Conservation (phyloP, 1,140 invertebrate genomes). For the Nixonia krombeini region DNA sequence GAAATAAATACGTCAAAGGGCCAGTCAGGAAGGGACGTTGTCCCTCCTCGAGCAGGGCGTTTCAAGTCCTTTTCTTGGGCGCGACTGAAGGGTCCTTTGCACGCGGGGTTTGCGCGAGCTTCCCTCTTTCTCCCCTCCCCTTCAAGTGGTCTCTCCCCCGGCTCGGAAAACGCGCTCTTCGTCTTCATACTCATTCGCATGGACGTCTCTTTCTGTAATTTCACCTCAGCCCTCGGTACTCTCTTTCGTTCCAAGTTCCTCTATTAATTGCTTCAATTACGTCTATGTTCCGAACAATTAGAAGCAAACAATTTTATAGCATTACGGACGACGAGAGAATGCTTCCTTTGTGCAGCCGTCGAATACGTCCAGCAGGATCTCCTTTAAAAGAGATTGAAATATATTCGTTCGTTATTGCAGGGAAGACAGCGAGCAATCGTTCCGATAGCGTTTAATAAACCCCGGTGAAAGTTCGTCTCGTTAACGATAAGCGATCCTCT, state of each 20-base stretch:
- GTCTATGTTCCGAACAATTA: too few species aligned
- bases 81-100: slow-evolving; percentile 40
- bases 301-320: too few species aligned
- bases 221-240: too few species aligned
- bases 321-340: too few species aligned
- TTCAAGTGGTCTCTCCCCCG: slow-evolving; percentile 12
- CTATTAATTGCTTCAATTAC: too few species aligned
- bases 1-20: slow-evolving; percentile 57
- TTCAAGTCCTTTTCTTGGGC: slow-evolving; percentile 52
- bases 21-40: slow-evolving; percentile 42
- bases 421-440: too few species aligned
- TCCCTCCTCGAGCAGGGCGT: slow-evolving; percentile 48
- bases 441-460: too few species aligned
- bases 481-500: slow-evolving; percentile 13
- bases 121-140: slow-evolving; percentile 21
- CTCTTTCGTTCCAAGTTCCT: too few species aligned
- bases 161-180: not conserved
- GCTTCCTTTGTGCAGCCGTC: too few species aligned
- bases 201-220: not conserved
- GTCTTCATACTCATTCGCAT: slow-evolving; percentile 7
- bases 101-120: slow-evolving; percentile 32
- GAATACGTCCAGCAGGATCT: too few species aligned
- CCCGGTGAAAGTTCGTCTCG: slow-evolving; percentile 12
- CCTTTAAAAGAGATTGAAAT: too few species aligned
- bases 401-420: too few species aligned